Percentiles rank a stretch among this genome's conserved stretches.
phyloP scores from a whole-genome alignment of 2,113 vertebrate genomes.

The Aix galericulata region DNA sequence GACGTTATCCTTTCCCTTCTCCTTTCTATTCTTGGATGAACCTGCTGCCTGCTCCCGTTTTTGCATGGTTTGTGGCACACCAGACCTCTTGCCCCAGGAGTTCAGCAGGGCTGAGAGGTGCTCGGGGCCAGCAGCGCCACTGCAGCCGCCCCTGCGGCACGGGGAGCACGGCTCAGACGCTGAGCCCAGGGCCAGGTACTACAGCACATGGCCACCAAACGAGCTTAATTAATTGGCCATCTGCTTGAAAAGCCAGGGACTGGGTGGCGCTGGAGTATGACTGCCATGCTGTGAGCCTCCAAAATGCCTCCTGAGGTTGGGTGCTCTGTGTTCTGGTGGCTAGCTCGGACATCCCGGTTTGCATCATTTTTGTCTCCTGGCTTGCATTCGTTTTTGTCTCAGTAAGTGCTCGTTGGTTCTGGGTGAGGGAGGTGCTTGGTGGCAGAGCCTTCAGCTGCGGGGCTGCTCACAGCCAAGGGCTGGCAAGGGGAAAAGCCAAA shows the following conservation, averaged over 20 bases:
- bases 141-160: rapidly evolving
- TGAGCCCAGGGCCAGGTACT: neutral
- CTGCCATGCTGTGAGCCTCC: rapidly evolving
- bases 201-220: neutral
- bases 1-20: rapidly evolving
- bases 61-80: rapidly evolving
- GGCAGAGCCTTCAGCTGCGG: neutral
- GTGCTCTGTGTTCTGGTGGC: neutral
- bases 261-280: neutral
- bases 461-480: neutral
- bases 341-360: rapidly evolving
- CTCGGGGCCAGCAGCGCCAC: neutral
- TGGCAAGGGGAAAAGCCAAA: neutral
- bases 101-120: neutral
- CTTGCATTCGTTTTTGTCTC: rapidly evolving
- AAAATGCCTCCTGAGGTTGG: rapidly evolving
- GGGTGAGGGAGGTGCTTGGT: neutral
- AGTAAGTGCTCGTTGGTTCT: rapidly evolving
- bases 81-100: rapidly evolving
- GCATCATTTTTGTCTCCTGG: rapidly evolving
- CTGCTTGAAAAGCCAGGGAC: neutral
- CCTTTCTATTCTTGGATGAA: neutral
- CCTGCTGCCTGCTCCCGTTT: neutral
- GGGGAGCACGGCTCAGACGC: neutral
- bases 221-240: slow-evolving; percentile 48